Evolutionary conservation across 1,140 invertebrate genomes (phyloP).

Genomic region (Harlomillsia oculata): DNA sequence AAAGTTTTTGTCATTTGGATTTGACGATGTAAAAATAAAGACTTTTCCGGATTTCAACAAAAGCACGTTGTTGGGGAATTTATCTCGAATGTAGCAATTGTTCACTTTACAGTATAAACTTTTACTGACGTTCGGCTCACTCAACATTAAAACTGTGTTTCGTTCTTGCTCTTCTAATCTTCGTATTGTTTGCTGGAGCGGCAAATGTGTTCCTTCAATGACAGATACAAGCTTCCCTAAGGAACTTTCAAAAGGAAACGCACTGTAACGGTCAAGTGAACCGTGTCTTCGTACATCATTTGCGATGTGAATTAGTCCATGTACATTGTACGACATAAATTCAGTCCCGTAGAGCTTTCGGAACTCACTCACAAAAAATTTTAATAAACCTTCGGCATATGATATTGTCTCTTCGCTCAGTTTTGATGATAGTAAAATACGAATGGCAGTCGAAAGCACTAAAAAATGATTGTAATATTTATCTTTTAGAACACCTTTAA

Average conservation of each 20-base stretch:
- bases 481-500: constrained; percentile 37
- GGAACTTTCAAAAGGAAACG: constrained; percentile 27
- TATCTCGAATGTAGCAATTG: too few relatives aligned
- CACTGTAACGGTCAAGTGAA: constrained; percentile 15
- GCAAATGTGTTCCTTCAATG: background rate
- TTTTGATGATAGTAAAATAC: constrained; percentile 19
- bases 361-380: constrained; percentile 36
- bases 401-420: background rate
- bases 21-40: too few relatives aligned
- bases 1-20: too few relatives aligned
- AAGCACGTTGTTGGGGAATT: too few relatives aligned
- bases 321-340: constrained; percentile 39
- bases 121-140: too few relatives aligned
- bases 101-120: too few relatives aligned
- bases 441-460: constrained; percentile 36
- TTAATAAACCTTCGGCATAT: constrained; percentile 37
- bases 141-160: too few relatives aligned
- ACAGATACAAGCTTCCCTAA: background rate
- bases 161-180: too few relatives aligned
- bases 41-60: too few relatives aligned
- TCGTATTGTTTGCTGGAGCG: constrained; percentile 2
- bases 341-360: constrained; percentile 33
- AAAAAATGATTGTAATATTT: constrained; percentile 41
- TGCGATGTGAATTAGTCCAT: constrained; percentile 30
- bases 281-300: constrained; percentile 17